Conservation (phyloP, 2,113 vertebrate species). For the Gymnogyps californianus region DNA sequence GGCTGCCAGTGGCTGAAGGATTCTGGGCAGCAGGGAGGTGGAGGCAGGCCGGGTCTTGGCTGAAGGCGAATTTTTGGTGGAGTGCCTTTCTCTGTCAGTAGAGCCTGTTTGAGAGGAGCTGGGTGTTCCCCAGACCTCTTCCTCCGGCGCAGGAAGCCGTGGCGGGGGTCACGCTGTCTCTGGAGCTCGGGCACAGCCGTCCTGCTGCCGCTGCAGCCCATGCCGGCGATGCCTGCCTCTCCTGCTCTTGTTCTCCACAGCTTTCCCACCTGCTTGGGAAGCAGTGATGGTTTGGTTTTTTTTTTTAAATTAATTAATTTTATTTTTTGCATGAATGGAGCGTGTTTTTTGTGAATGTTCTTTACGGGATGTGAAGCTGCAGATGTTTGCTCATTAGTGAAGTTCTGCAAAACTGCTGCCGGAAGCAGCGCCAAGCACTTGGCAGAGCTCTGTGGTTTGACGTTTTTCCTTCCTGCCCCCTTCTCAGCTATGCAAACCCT, state of each 20-base stretch:
- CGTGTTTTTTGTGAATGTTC: not conserved
- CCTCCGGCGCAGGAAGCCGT: not conserved
- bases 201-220: accelerated
- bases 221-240: not conserved
- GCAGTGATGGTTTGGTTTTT: not conserved
- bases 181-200: accelerated
- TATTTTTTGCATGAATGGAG: not conserved
- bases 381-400: not conserved
- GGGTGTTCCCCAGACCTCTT: not conserved
- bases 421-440: not conserved
- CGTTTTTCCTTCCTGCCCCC: constrained; percentile 50
- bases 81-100: not conserved
- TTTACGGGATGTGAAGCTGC: not conserved
- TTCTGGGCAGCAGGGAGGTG: not conserved
- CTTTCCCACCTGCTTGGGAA: not conserved
- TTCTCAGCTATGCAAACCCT: not conserved
- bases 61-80: not conserved
- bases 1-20: not conserved
- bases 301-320: not conserved
- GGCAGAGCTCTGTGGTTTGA: not conserved
- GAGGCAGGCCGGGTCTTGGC: not conserved
- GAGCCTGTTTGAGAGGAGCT: not conserved
- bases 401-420: not conserved
- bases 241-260: not conserved
- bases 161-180: not conserved